phyloP scores from a whole-genome alignment of 2,888 invertebrate species.

The Drosophila pseudotalamancana region DNA sequence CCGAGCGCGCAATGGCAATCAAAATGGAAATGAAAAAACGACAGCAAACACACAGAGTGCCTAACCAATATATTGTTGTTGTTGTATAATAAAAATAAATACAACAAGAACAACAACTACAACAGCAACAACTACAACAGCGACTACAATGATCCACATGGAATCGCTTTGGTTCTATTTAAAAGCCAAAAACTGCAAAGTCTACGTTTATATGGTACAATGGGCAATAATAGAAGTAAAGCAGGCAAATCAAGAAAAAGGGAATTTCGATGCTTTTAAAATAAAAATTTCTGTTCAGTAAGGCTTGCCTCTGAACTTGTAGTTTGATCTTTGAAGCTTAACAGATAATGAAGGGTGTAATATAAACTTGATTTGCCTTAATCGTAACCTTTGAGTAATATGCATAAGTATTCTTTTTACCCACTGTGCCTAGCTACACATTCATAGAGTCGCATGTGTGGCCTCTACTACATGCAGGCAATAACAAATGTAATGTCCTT shows the following conservation, averaged over 20 bases:
- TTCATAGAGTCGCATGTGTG: constrained; percentile 30
- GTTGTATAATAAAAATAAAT: constrained; percentile 17
- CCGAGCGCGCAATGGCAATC: constrained; percentile 51
- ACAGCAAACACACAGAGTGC: constrained; percentile 14
- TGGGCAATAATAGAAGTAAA: no score
- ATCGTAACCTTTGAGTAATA: no score
- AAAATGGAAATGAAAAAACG: constrained; percentile 68
- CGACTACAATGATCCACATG: constrained; percentile 21
- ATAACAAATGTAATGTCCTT: constrained; percentile 69
- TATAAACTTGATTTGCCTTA: no score
- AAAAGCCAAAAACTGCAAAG: constrained; percentile 13
- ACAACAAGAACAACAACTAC: constrained; percentile 11
- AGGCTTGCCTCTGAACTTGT: no score
- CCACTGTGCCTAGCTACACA: constrained; percentile 31
- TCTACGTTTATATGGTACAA: neutral
- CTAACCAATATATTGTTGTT: constrained; percentile 13
- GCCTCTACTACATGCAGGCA: constrained; percentile 4
- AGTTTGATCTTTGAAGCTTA: no score
- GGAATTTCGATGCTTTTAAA: no score
- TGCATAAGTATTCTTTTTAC: no score
- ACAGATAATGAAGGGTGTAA: no score
- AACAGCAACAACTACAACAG: constrained; percentile 15
- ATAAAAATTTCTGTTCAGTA: no score
- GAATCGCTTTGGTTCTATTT: constrained; percentile 9
- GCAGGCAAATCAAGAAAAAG: no score